These are phyloP conservation scores for Capitella teleta DNA, from an alignment of 1,140 invertebrate species.

Conservation along the genomic window DNA sequence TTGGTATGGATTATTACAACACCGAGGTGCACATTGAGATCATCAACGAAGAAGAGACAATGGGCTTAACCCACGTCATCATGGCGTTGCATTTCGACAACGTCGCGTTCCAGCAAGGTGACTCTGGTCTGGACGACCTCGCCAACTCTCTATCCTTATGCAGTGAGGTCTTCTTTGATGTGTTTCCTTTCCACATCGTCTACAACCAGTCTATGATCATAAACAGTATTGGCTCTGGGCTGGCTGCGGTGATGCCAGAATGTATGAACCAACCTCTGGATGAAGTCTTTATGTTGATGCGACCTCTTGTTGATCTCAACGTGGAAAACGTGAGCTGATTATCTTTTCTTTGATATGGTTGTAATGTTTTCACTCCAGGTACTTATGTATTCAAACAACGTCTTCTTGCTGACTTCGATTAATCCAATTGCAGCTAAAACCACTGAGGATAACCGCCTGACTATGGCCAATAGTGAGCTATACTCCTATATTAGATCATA, in stretches of 20 bases:
- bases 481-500: too few species aligned
- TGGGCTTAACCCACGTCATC: conserved; percentile 57
- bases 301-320: conserved; percentile 81
- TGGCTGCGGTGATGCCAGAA: conserved; percentile 67
- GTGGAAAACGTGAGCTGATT: conserved; percentile 84
- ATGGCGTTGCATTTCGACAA: conserved; percentile 91
- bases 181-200: conserved; percentile 95
- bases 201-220: conserved; percentile 90
- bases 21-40: conserved; percentile 53
- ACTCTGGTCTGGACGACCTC: conserved; percentile 50
- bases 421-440: too few species aligned
- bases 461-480: too few species aligned
- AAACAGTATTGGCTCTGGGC: conserved; percentile 66
- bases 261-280: conserved; percentile 61
- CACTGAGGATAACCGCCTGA: too few species aligned
- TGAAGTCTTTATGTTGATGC: conserved; percentile 75
- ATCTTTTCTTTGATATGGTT: too few species aligned
- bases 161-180: conserved; percentile 76
- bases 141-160: conserved; percentile 86
- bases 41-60: conserved; percentile 47
- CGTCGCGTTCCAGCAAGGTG: conserved; percentile 52
- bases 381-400: conserved; percentile 84
- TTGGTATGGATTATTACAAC: conserved; percentile 63
- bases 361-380: conserved; percentile 64
- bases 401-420: conserved; percentile 80